Base-by-base conservation (phyloP, 2,113 vertebrate species). In the Sinocyclocheilus anshuiensis region DNA sequence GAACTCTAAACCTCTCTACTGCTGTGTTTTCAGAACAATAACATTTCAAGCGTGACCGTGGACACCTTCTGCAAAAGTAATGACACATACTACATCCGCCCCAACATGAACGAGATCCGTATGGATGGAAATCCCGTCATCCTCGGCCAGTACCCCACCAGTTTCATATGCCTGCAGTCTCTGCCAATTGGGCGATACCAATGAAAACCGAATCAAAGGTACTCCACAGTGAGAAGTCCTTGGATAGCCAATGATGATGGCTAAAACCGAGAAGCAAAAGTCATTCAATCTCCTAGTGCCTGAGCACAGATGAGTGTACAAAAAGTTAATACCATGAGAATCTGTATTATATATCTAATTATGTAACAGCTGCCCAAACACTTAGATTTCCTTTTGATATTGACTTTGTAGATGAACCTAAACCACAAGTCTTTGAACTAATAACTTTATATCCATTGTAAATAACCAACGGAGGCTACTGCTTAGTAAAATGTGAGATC, bases 21-120 rank as follows among this genome's bases (percentile, higher is more conserved):
- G 92, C 48, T 90, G 92, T 18, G 77, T 90, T 91, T 93, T 39
- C 93, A 99, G 98, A 96, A 96, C 92, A 99, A 99, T 95, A 98
- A 97, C 91, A 98, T 99, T 92, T 96, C 96, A 12, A 94, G 94
- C 1, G 94, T 99, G 92, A 97, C 91, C 6, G 91, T 94, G 4
- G 94, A 97, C 88, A 98, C 98, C 10, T 99, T 99, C 95, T 99
- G 98, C 92, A 97, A 96, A 92, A 94, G 96, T 39, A 97, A 97
- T 72, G 90, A 96, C 90, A 98, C 96, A 9, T 96, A 95, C 80
- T 99, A 98, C 77, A 94, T 99, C 87, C 96, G 98, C 77, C 91
- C 94, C 0, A 93, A 88, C 5, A 95, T 99, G 92, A 97, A 93
- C 6, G 97, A 99, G 91, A 97, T 99, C 63, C 92, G 97, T 29